Evolutionary conservation across 1,140 invertebrate species (phyloP).

Genomic region (Ceratosolen fusciceps): DNA sequence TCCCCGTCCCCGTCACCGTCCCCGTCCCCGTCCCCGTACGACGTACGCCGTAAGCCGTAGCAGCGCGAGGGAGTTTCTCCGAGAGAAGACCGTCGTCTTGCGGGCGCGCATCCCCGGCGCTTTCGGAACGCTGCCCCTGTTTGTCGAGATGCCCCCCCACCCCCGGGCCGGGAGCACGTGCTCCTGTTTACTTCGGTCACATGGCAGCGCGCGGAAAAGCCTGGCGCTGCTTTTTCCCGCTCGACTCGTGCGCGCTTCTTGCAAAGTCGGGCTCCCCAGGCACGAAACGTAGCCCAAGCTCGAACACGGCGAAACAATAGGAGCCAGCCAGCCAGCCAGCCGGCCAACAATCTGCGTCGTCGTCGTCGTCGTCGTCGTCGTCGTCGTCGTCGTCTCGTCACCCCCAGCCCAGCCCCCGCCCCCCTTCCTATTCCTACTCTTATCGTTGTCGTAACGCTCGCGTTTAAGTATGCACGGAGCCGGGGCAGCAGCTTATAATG

Average conservation of each 20-base stretch:
- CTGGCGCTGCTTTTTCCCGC: neutral
- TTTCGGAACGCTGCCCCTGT: neutral
- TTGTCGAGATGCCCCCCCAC: slow-evolving; percentile 51
- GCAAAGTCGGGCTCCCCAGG: neutral
- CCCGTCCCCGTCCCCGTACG: neutral
- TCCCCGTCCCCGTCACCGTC: neutral
- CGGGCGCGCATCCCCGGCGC: neutral
- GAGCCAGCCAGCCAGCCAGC: too few species aligned
- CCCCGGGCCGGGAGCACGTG: slow-evolving; percentile 66
- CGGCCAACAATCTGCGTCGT: neutral
- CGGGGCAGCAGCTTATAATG: too few species aligned
- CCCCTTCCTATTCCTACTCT: neutral
- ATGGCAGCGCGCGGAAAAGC: slow-evolving; percentile 18
- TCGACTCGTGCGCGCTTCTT: neutral
- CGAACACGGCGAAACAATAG: neutral
- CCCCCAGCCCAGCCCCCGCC: too few species aligned
- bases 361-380: neutral
- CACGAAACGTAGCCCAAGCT: neutral
- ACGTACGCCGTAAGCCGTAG: neutral
- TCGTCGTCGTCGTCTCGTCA: neutral
- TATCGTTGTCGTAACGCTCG: too few species aligned
- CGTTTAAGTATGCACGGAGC: too few species aligned
- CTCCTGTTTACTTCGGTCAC: slow-evolving; percentile 67
- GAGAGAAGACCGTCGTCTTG: neutral
- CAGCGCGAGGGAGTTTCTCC: neutral